Conservation (phyloP, 2,888 invertebrate species). For the Gnatocerus cornutus region DNA sequence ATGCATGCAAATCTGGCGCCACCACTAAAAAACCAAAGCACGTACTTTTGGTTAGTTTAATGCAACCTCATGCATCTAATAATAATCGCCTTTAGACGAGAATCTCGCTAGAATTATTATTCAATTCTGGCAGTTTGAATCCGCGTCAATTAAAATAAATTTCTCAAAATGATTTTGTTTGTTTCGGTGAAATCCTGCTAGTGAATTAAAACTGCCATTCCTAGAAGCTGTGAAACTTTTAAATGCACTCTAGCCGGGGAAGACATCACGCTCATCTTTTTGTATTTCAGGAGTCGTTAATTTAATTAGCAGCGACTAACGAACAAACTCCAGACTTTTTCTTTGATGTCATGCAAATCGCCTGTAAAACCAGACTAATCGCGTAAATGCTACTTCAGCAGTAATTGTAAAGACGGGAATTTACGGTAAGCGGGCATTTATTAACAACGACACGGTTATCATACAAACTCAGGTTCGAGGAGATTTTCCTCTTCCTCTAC, state of each 20-base stretch:
- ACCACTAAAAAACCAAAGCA: too few species aligned
- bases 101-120: too few species aligned
- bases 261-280: neutral
- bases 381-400: constrained; percentile 14
- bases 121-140: too few species aligned
- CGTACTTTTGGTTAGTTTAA: too few species aligned
- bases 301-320: constrained; percentile 12
- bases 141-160: too few species aligned
- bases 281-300: constrained; percentile 14
- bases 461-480: neutral
- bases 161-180: too few species aligned
- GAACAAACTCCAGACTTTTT: constrained; percentile 11
- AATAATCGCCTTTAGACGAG: too few species aligned
- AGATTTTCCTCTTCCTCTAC: constrained; percentile 27
- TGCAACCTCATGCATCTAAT: too few species aligned
- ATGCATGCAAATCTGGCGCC: too few species aligned
- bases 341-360: constrained; percentile 15
- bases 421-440: constrained; percentile 20
- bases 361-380: constrained; percentile 9
- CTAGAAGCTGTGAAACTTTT: neutral
- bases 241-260: neutral
- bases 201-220: too few species aligned
- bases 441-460: constrained; percentile 17
- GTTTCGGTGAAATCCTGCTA: too few species aligned
- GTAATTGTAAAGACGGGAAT: constrained; percentile 9